Evolutionary conservation across 2,888 invertebrate genomes (phyloP).

Genomic region (Eilema caniola): DNA sequence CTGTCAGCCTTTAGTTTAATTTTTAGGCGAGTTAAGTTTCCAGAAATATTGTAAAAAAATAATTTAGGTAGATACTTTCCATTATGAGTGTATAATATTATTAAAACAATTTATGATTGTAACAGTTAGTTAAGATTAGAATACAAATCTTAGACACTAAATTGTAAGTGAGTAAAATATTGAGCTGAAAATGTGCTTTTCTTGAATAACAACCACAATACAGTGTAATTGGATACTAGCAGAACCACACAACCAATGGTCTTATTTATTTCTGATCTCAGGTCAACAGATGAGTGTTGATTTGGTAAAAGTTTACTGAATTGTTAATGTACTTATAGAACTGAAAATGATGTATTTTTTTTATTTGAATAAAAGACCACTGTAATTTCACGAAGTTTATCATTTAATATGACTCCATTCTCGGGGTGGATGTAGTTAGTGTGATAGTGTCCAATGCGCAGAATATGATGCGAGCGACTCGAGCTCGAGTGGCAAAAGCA

Average conservation of each 20-base stretch:
- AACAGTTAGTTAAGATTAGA: slow-evolving; percentile 72
- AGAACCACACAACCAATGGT: slow-evolving; percentile 56
- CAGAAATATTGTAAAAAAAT: slow-evolving; percentile 71
- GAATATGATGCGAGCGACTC: background rate
- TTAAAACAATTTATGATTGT: slow-evolving; percentile 73
- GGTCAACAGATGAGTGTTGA: slow-evolving; percentile 80
- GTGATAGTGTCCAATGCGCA: background rate
- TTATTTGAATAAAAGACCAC: slow-evolving; percentile 84
- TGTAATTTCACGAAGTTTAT: slow-evolving; percentile 59
- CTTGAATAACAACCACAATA: slow-evolving; percentile 34
- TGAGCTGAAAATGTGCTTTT: slow-evolving; percentile 55
- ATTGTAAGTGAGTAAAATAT: slow-evolving; percentile 67
- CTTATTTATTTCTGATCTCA: slow-evolving; percentile 83
- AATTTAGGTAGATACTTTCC: slow-evolving; percentile 73
- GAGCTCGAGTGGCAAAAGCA: background rate
- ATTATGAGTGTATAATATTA: slow-evolving; percentile 79
- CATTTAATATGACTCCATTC: background rate
- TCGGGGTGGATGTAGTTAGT: background rate
- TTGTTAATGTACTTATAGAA: slow-evolving; percentile 86
- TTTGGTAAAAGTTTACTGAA: slow-evolving; percentile 84
- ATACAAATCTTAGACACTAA: slow-evolving; percentile 70
- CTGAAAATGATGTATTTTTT: slow-evolving; percentile 84
- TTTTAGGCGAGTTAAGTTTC: slow-evolving; percentile 63
- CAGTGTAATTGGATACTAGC: slow-evolving; percentile 44
- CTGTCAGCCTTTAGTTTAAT: slow-evolving; percentile 68